These are phyloP conservation scores for Hypomecis atomaria DNA, from an alignment of 2,888 invertebrate genomes.

Conservation along the genomic window DNA sequence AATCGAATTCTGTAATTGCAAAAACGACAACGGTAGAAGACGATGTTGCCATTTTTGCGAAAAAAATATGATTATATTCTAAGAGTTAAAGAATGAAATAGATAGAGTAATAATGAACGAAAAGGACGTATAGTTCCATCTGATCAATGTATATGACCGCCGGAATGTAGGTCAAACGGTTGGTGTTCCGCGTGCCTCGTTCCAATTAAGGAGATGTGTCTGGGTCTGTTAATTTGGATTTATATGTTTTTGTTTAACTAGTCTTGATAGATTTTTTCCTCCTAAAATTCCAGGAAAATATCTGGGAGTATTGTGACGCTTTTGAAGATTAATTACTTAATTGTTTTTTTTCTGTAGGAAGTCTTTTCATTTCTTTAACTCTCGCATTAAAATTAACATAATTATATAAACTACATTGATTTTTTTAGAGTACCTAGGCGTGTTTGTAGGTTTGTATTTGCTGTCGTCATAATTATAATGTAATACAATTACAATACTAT, in stretches of 20 bases:
- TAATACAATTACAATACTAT: too few relatives aligned
- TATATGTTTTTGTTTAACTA: conserved; percentile 33
- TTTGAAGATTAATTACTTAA: conserved; percentile 5
- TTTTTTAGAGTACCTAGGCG: too few relatives aligned
- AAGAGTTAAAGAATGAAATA: background rate
- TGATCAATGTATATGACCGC: conserved; percentile 15
- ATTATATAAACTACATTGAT: too few relatives aligned
- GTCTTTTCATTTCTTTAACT: too few relatives aligned
- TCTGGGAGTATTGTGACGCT: background rate
- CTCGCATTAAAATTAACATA: too few relatives aligned
- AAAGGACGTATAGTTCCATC: conserved; percentile 29
- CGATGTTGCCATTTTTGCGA: too few relatives aligned
- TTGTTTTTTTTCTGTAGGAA: too few relatives aligned
- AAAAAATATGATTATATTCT: background rate
- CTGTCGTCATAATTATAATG: too few relatives aligned
- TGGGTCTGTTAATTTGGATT: conserved; percentile 30
- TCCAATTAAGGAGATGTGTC: conserved; percentile 52
- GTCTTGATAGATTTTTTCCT: conserved; percentile 2
- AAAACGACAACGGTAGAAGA: too few relatives aligned
- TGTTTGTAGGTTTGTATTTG: too few relatives aligned
- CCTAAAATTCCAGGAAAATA: background rate
- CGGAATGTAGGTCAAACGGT: conserved; percentile 61
- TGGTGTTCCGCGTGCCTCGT: conserved; percentile 50
- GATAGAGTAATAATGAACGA: background rate
- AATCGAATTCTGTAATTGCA: too few relatives aligned